Conservation (phyloP, 1,140 invertebrate species). For the Phocides pigmalion region DNA sequence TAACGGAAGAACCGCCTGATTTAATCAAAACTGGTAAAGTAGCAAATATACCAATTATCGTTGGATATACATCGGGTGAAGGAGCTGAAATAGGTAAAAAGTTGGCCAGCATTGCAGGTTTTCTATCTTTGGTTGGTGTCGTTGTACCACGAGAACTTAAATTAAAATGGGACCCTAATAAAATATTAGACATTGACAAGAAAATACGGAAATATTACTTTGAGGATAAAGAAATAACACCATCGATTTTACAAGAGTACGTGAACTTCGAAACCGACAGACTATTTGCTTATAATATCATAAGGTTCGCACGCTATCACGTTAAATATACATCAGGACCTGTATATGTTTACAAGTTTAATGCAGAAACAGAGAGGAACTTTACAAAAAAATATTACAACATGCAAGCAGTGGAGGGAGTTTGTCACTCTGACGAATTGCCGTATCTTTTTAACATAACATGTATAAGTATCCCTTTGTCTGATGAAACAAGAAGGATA, state of each 20-base stretch:
- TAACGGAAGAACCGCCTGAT: constrained; percentile 54
- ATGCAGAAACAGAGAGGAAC: constrained; percentile 69
- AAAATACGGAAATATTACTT: constrained; percentile 66
- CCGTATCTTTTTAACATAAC: constrained; percentile 69
- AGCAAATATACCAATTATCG: constrained; percentile 62
- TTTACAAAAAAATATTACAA: constrained; percentile 64
- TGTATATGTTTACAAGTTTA: constrained; percentile 70
- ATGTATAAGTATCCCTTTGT: constrained; percentile 57
- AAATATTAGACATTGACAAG: constrained; percentile 45
- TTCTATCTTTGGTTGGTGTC: constrained; percentile 40
- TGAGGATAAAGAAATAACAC: constrained; percentile 46
- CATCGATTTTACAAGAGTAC: constrained; percentile 50
- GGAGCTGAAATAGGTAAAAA: constrained; percentile 69
- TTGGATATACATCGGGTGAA: constrained; percentile 70
- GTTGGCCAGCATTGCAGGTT: constrained; percentile 42
- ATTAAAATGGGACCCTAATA: constrained; percentile 47
- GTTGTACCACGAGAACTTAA: constrained; percentile 73
- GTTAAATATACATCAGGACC: constrained; percentile 43
- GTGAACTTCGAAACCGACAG: constrained; percentile 59
- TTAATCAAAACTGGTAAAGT: constrained; percentile 53
- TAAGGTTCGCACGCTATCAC: constrained; percentile 62
- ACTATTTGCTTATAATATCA: constrained; percentile 65
- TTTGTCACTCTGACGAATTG: constrained; percentile 74
- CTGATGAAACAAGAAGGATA: constrained; percentile 54
- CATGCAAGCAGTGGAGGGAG: constrained; percentile 61